These are phyloP conservation scores for Plotosus lineatus DNA, from an alignment of 2,113 vertebrate species.

Conservation along the genomic window DNA sequence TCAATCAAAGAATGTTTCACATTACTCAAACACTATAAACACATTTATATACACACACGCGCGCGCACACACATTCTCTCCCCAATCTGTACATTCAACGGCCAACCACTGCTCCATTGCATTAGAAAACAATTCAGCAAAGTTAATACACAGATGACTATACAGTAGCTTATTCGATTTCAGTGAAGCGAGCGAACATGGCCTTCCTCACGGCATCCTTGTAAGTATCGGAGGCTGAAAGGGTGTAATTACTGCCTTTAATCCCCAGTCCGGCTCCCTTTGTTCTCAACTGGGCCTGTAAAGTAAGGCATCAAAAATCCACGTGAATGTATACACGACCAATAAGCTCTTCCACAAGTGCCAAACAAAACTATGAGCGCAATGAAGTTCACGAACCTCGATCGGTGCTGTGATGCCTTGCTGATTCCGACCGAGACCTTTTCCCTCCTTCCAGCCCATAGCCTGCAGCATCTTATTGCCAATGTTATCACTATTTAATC, in stretches of 20 bases:
- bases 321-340: not conserved
- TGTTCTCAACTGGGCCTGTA: constrained; percentile 89
- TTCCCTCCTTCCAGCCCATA: constrained; percentile 99
- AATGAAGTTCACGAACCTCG: constrained; percentile 74
- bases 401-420: constrained; percentile 97
- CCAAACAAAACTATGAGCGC: not conserved
- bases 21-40: constrained; percentile 52
- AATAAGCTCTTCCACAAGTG: not conserved
- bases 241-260: constrained; percentile 90
- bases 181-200: constrained; percentile 98
- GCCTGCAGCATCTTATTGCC: constrained; percentile 99
- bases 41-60: constrained; percentile 65
- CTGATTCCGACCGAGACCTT: constrained; percentile 92
- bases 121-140: not conserved
- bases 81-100: not conserved
- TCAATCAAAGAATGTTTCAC: constrained; percentile 46
- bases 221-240: constrained; percentile 90
- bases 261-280: constrained; percentile 94
- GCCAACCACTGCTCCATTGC: not conserved
- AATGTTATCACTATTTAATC: constrained; percentile 95
- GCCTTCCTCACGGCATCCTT: constrained; percentile 98
- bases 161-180: constrained; percentile 82
- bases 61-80: not conserved
- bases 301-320: constrained; percentile 35
- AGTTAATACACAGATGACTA: not conserved